Base-by-base conservation (phyloP, 1,140 invertebrate species). In the Lepidotrigona ventralis region DNA sequence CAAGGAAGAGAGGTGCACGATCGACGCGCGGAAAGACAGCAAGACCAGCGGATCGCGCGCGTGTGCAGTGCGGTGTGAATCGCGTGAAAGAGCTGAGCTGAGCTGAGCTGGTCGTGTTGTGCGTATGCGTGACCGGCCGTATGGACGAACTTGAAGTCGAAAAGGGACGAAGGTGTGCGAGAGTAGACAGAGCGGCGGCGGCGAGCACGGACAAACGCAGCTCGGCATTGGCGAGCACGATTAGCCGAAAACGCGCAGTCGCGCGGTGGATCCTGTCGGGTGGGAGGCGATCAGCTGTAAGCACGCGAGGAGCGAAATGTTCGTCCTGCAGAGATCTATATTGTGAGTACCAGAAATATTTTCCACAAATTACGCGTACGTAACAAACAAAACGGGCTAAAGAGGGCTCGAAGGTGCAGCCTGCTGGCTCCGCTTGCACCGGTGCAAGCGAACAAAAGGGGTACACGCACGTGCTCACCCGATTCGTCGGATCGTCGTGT, bases 281-380 rank as follows among this genome's bases (percentile, higher is more conserved):
- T 90, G 91, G 91, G 91, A 92, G 90, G 87, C 84, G 90, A 93
- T 92, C 92, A 93, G 92, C 92, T 93, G 92, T 90, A 85, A 90
- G 81, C 88, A 86, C 90, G 86, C 88, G 85, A 86, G 88, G 68
- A 84, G 79, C 87, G 71, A 91, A 79, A 94, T 94, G 93, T 93
- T 93, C 88, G 91, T 92, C 84, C 88, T 94, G 84, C 93, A 93
- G 84, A 92, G 88, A 70, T 93, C 90, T 84, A 85, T 93, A 89
- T 88, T 93, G 93, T 94, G 88, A 94, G 93, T 94, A 94, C 70
- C 33, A 63, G 78, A 46, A 58, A 81, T 74, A 64, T 81, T 83
- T 79, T 69, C 3, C 46, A 60, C 17, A 33, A 69, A 77, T 9
- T 33, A 33, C 5, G 14, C 56, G 5, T 33, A 29, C 11, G 29